A percentile compares a stretch with the other conserved stretches of the same genome.
Evolutionary conservation across 2,113 vertebrate species (phyloP).

Genomic region (Neomonachus schauinslandi): DNA sequence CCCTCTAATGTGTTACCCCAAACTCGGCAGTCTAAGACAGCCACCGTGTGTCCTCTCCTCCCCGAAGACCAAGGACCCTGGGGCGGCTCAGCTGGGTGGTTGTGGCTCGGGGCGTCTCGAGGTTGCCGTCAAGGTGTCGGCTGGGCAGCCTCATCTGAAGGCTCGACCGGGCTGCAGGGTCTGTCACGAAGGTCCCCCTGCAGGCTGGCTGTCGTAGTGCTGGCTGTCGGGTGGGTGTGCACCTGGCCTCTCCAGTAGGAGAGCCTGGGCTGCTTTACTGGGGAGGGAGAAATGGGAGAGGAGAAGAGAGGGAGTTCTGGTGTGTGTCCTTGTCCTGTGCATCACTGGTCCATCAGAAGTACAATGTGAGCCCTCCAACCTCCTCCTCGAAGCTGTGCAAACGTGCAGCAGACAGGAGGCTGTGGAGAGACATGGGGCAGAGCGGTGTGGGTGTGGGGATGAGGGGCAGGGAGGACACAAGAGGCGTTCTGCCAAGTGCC

Average conservation of each 20-base stretch:
- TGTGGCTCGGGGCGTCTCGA: rapidly evolving
- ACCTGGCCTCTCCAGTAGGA: neutral
- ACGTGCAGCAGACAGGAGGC: neutral
- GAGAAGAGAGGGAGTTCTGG: neutral
- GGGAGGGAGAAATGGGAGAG: neutral
- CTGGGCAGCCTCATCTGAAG: neutral
- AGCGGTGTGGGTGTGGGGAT: neutral
- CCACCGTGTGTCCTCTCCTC: rapidly evolving
- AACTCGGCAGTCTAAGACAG: neutral
- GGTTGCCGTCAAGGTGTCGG: neutral
- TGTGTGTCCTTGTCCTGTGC: neutral
- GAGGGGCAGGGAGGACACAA: neutral
- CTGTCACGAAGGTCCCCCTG: rapidly evolving
- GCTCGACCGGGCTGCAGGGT: rapidly evolving
- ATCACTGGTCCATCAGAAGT: neutral
- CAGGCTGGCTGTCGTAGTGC: neutral
- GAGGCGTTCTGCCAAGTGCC: rapidly evolving
- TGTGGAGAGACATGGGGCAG: neutral
- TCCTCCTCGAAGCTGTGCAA: neutral
- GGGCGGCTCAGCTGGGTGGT: neutral
- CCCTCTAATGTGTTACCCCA: rapidly evolving
- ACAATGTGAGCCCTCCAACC: neutral
- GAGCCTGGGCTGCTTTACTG: neutral
- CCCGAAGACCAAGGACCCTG: neutral
- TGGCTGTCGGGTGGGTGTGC: neutral